Conservation (phyloP, 2,888 invertebrate species). For the Luperina testacea region DNA sequence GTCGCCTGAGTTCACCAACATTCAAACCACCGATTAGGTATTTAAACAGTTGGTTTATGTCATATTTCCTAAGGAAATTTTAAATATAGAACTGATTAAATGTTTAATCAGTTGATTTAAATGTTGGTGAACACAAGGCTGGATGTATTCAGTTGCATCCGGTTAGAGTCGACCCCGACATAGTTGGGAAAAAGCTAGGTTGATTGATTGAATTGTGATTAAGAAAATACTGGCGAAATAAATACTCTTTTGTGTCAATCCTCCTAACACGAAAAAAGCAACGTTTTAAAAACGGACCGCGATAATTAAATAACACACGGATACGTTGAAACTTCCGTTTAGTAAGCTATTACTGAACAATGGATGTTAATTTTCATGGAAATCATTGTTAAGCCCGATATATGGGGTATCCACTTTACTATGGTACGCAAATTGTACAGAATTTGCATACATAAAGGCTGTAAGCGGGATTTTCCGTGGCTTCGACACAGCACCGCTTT, state of each 20-base stretch:
- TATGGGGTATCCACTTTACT: constrained; percentile 54
- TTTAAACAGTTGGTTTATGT: no score
- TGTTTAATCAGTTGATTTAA: no score
- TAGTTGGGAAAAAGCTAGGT: not conserved
- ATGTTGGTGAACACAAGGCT: no score
- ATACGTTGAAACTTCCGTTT: constrained; percentile 22
- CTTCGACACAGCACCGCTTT: constrained; percentile 56
- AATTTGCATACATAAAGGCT: constrained; percentile 58
- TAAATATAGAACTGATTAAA: no score
- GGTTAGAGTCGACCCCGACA: not conserved
- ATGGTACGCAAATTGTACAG: constrained; percentile 56
- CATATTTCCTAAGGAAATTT: no score
- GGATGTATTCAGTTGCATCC: not conserved
- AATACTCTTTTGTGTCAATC: constrained; percentile 25
- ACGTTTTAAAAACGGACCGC: constrained; percentile 15
- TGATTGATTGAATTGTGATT: not conserved
- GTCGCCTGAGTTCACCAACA: no score
- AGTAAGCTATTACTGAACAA: constrained; percentile 45
- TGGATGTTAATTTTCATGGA: constrained; percentile 59
- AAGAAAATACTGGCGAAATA: not conserved
- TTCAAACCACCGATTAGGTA: no score
- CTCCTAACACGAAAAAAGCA: not conserved
- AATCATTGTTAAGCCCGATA: constrained; percentile 55
- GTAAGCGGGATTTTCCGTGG: constrained; percentile 55
- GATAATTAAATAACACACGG: constrained; percentile 21